These are phyloP conservation scores for Gymnarchus niloticus DNA, from an alignment of 2,113 vertebrate genomes.

Conservation along the genomic window DNA sequence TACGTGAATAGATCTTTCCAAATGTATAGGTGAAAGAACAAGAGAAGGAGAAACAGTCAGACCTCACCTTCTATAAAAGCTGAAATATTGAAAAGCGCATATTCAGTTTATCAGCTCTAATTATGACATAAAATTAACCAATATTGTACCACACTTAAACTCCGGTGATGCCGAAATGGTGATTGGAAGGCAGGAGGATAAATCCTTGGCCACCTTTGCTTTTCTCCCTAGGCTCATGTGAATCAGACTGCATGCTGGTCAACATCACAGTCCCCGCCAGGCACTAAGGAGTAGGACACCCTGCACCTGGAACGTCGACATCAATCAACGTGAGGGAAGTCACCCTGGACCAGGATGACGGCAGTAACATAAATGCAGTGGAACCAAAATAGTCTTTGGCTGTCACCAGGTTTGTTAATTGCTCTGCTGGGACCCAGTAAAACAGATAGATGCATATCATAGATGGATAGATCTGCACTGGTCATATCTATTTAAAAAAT, in stretches of 20 bases:
- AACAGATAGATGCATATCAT: conserved; percentile 16
- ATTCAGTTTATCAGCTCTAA: not conserved
- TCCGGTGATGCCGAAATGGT: not conserved
- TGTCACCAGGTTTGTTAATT: not conserved
- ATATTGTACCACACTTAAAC: not conserved
- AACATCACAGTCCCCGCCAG: not conserved
- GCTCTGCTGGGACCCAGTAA: conserved; percentile 9
- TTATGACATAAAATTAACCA: not conserved
- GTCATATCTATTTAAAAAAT: conserved; percentile 5
- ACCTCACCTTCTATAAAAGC: not conserved
- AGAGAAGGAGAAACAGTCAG: not conserved
- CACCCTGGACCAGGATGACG: not conserved
- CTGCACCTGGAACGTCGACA: not conserved
- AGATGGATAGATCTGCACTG: not conserved
- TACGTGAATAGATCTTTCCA: not conserved
- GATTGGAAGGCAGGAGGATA: not conserved
- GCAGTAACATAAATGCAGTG: conserved; percentile 2
- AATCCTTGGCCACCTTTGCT: not conserved
- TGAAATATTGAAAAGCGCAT: not conserved
- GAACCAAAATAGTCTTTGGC: conserved; percentile 13
- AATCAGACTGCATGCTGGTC: not conserved
- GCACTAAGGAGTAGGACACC: not conserved
- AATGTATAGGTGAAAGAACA: conserved; percentile 3
- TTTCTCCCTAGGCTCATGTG: conserved; percentile 5
- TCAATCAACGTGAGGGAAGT: conserved; percentile 1